Conservation (phyloP, 2,797 vertebrate species). For the Anguilla obscura region DNA sequence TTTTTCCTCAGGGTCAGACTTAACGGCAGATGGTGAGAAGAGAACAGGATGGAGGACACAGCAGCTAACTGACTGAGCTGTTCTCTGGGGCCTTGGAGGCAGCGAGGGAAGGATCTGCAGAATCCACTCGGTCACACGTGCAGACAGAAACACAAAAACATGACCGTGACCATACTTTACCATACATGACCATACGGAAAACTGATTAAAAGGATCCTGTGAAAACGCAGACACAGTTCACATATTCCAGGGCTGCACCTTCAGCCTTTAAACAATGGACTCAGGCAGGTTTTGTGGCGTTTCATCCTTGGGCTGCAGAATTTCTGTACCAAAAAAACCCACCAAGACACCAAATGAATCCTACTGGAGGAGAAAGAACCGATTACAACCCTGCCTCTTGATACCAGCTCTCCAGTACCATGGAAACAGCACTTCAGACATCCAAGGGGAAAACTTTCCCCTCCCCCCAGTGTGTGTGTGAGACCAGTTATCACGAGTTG, state of each 20-base stretch:
- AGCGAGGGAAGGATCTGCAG: neutral
- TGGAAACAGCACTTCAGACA: slow-evolving; percentile 11
- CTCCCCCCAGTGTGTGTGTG: neutral
- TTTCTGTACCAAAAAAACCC: neutral
- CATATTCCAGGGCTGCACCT: neutral
- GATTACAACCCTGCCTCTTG: neutral
- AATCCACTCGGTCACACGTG: neutral
- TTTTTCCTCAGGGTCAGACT: neutral
- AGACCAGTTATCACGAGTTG: neutral
- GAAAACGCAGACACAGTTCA: neutral
- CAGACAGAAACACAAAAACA: neutral
- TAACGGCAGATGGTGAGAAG: neutral
- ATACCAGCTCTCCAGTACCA: neutral
- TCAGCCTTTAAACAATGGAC: neutral
- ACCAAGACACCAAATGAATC: neutral
- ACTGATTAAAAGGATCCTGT: neutral
- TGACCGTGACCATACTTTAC: too few relatives aligned
- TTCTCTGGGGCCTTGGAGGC: neutral
- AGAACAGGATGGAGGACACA: neutral
- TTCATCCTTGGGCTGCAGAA: neutral
- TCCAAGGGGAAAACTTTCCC: neutral
- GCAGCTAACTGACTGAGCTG: neutral
- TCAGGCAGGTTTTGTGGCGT: neutral
- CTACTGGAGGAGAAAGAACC: neutral
- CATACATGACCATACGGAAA: neutral